These are phyloP conservation scores for Turdus rufiventris DNA, from an alignment of 2,113 vertebrate genomes.

Conservation along the genomic window DNA sequence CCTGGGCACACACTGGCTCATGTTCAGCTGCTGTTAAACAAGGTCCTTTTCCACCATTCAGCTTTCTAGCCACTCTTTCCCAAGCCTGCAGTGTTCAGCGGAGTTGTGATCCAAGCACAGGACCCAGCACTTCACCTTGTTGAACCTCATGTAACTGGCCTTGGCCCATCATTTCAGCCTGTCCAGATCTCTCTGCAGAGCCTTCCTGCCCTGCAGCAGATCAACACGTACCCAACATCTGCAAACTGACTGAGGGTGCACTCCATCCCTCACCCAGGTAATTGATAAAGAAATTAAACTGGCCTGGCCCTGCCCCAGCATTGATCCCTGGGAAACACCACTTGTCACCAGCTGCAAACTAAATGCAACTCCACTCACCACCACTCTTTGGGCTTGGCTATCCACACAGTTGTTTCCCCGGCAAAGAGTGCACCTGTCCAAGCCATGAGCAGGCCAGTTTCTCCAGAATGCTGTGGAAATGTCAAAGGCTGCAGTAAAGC, in stretches of 20 bases:
- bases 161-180: neutral
- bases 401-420: neutral
- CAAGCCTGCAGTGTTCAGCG: neutral
- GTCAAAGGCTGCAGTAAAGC: neutral
- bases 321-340: neutral
- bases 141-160: neutral
- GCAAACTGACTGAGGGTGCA: neutral
- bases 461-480: neutral
- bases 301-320: neutral
- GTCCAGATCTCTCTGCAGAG: neutral
- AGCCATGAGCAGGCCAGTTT: neutral
- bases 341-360: neutral
- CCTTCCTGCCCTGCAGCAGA: neutral
- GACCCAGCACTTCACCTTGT: neutral
- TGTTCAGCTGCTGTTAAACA: neutral
- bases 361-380: neutral
- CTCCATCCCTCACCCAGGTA: rapidly evolving
- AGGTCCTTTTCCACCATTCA: neutral
- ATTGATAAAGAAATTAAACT: neutral
- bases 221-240: neutral
- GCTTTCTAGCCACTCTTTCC: neutral
- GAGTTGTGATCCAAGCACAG: neutral
- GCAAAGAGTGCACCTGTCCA: neutral
- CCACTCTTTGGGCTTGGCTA: neutral
- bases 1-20: neutral